These are phyloP conservation scores for Dipus sagitta DNA, from an alignment of 2,797 vertebrate species.

Conservation along the genomic window DNA sequence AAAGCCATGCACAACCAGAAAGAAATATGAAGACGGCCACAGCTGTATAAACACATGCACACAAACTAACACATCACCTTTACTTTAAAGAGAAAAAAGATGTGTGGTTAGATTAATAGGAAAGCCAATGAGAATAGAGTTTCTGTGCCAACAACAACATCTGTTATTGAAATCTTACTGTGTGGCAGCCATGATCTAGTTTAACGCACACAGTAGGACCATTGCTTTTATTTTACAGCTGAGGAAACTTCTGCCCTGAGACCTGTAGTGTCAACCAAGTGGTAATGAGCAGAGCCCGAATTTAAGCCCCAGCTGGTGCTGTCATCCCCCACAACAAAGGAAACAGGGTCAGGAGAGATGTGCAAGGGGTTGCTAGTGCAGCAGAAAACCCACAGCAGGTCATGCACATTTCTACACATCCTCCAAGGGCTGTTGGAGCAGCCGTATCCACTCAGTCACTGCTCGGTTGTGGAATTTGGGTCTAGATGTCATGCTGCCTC, in stretches of 20 bases:
- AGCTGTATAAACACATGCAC: background rate
- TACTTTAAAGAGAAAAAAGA: too few relatives aligned
- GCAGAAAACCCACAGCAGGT: background rate
- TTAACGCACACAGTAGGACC: background rate
- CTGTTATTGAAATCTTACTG: background rate
- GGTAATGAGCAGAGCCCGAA: background rate
- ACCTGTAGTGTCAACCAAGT: background rate
- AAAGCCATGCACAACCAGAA: background rate
- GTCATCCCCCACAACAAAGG: background rate
- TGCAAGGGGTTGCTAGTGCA: fast-evolving
- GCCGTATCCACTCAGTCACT: background rate
- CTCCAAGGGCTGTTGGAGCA: background rate
- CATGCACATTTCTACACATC: fast-evolving
- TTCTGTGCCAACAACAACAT: background rate
- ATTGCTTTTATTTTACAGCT: background rate
- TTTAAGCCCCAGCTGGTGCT: fast-evolving
- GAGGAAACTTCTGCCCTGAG: background rate
- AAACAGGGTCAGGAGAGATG: background rate
- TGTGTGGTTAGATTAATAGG: background rate
- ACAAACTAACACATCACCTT: background rate
- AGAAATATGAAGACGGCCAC: background rate
- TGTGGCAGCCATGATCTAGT: background rate
- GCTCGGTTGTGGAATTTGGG: background rate
- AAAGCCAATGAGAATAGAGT: background rate
- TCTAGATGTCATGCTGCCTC: background rate